Conservation (phyloP, 2,113 vertebrate species). For the Serinus canaria region DNA sequence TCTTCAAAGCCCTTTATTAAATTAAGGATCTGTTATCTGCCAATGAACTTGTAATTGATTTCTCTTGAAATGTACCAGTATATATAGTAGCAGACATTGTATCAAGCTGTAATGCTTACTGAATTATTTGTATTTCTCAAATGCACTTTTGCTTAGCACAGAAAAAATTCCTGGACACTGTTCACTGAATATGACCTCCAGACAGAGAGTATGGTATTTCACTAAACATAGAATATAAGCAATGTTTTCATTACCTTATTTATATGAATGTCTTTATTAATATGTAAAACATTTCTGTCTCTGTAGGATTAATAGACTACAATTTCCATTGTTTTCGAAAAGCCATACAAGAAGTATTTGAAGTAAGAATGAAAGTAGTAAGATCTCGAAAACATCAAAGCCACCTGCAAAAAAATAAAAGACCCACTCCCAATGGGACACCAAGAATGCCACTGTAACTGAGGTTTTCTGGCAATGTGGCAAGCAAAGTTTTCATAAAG, state of each 20-base stretch:
- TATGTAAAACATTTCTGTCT: conserved; percentile 7
- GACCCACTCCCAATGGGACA: conserved; percentile 78
- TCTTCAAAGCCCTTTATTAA: neutral
- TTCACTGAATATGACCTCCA: neutral
- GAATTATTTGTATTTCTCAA: neutral
- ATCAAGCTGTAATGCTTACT: neutral
- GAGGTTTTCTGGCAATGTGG: neutral
- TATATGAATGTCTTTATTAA: neutral
- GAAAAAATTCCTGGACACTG: neutral
- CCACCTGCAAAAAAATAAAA: conserved; percentile 83
- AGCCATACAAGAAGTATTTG: conserved; percentile 95
- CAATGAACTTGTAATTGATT: neutral
- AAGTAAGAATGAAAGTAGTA: conserved; percentile 88
- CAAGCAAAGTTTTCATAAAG: conserved; percentile 4
- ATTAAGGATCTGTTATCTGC: neutral
- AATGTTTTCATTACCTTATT: neutral
- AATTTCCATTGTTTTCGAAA: conserved; percentile 97
- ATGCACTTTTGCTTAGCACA: neutral
- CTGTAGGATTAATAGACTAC: conserved; percentile 91
- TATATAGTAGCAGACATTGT: neutral
- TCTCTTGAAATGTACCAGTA: neutral
- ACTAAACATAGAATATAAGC: neutral
- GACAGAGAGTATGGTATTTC: neutral
- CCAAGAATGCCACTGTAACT: conserved; percentile 69
- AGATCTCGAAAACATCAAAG: conserved; percentile 86